Evolutionary conservation across 2,113 vertebrate genomes (phyloP).

Genomic region (Chauna torquata): DNA sequence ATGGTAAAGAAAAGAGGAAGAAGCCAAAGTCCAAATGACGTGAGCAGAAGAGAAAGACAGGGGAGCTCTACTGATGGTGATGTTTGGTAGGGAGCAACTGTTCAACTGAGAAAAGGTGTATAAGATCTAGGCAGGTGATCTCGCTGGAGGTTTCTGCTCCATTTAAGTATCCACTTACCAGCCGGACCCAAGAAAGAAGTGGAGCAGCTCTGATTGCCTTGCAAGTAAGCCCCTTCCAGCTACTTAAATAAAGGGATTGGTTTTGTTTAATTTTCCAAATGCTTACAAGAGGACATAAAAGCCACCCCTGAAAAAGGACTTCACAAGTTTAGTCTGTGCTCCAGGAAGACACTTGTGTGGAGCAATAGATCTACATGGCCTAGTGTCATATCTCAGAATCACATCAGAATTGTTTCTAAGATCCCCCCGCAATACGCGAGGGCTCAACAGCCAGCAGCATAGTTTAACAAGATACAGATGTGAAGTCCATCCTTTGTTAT

Average conservation of each 20-base stretch:
- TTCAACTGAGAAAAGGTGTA: neutral
- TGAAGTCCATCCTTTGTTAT: neutral
- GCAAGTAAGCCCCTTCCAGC: neutral
- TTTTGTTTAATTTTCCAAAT: neutral
- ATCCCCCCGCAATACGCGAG: neutral
- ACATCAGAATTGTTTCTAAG: rapidly evolving
- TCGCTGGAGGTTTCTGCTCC: neutral
- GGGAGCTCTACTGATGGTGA: neutral
- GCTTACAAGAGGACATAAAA: neutral
- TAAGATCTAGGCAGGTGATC: neutral
- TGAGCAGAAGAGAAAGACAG: neutral
- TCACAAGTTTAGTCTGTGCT: neutral
- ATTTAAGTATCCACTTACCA: neutral
- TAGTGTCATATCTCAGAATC: neutral
- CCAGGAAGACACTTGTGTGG: neutral
- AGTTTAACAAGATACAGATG: neutral
- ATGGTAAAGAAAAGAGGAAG: neutral
- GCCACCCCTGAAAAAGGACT: neutral
- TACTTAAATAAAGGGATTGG: neutral
- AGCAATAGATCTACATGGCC: neutral
- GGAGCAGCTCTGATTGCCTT: neutral
- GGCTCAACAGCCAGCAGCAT: neutral
- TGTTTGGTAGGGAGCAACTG: neutral
- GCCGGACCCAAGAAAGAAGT: neutral
- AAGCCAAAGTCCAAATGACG: neutral